Base-by-base conservation (phyloP, 2,113 vertebrate genomes). In the Abramis brama region DNA sequence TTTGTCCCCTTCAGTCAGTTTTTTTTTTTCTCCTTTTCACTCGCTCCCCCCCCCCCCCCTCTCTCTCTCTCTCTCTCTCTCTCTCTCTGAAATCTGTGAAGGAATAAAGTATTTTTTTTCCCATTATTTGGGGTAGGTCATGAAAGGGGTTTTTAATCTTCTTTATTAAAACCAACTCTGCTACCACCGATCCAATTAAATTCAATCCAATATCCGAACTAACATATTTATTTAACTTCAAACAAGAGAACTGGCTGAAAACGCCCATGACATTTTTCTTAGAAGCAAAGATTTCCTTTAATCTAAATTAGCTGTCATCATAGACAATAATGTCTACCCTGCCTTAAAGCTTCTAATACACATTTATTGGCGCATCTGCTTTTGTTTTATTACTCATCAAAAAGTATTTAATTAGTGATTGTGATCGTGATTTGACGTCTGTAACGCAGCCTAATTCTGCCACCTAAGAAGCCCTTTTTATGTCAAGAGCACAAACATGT, bases 211-310 rank as follows among this genome's bases (percentile, higher is more conserved):
- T 73, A 43, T 83, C 47, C 19, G 68, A 74, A 59, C 50, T 10
- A 83, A 73, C 47, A 68, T 68, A 73, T 83, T 83, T 83, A 83
- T 73, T 83, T 39, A 73, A 83, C 82, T 71, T 83, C 82, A 83
- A 83, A 83, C 33, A 39, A 83, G 62, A 52, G 82, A 73, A n/a
- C 50, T 27, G 4, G 30, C 13, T 17, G 82, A 73, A 36, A 73
- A 36, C 10, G 27, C 13, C 27, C 27, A 36, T 83, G 62, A 36
- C 66, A 73, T 71, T 83, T 74, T 74, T 43, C 30, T 43, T 43
- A 33, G 33, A 83, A 57, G 81, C 66, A 39, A 57, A 57, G 81
- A 59, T 73, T 71, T 59, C n/a, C 25, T 81, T 64, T 52, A 21
- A 81, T 81, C 45, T 70, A 82, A 82, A 82, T 82, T 82, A 82